Percentiles rank a stretch among this genome's conserved stretches.
Conservation (phyloP, 2,797 vertebrate species). For the Heliangelus exortis region DNA sequence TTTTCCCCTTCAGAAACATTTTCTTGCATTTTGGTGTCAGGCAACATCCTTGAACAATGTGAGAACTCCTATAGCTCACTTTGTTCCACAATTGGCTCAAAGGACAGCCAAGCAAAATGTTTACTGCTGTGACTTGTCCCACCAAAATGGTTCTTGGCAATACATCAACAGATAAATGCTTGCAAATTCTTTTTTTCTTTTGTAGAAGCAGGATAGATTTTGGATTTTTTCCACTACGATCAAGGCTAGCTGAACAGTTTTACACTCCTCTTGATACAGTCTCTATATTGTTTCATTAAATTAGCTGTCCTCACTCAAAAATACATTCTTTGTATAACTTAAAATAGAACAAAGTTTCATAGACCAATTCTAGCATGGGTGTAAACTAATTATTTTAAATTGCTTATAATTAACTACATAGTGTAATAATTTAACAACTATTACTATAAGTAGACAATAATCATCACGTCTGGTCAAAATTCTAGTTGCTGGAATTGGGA, state of each 20-base stretch:
- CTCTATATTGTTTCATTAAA: neutral
- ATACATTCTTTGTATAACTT: neutral
- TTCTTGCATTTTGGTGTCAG: neutral
- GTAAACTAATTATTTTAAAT: neutral
- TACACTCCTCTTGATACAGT: neutral
- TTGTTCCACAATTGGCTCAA: neutral
- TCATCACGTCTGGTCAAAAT: neutral
- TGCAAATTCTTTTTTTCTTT: neutral
- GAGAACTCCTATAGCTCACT: neutral
- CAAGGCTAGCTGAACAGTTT: neutral
- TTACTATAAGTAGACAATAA: neutral
- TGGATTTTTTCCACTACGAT: neutral
- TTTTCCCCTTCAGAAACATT: neutral
- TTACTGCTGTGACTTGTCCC: neutral
- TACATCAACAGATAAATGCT: neutral
- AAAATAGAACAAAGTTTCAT: neutral
- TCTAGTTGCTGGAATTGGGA: neutral
- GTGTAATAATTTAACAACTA: neutral
- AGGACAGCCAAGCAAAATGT: neutral
- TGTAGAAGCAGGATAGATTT: neutral
- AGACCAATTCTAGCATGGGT: neutral
- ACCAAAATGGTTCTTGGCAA: neutral
- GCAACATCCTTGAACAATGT: neutral
- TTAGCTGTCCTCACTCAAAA: neutral
- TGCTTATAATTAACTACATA: neutral